Evolutionary conservation across 2,113 vertebrate species (phyloP).

Genomic region (Eupsittula cactorum): DNA sequence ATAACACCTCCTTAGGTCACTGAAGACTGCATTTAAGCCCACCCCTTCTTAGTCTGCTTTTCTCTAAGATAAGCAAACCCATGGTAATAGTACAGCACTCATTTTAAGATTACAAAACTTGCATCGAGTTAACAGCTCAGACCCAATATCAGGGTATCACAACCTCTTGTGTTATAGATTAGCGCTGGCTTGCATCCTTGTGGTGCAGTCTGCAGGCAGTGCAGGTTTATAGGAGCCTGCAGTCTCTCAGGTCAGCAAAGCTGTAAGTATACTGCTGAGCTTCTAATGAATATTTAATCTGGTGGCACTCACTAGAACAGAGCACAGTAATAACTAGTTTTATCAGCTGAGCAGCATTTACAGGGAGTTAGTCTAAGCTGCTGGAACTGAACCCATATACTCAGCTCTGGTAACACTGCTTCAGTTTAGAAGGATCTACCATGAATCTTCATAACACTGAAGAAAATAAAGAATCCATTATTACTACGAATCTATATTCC

Average conservation of each 20-base stretch:
- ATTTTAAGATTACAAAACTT: background rate
- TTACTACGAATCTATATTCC: background rate
- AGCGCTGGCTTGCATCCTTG: background rate
- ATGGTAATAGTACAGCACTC: background rate
- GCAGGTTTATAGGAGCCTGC: background rate
- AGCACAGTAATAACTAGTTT: slow-evolving; percentile 29
- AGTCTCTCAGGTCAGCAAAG: background rate
- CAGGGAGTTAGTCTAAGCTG: slow-evolving; percentile 9
- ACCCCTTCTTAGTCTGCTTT: background rate
- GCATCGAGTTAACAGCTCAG: background rate
- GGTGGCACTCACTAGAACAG: background rate
- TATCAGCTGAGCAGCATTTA: slow-evolving; percentile 39
- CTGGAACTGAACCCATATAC: slow-evolving; percentile 39
- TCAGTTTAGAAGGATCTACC: background rate
- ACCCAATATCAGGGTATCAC: background rate
- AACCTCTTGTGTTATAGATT: background rate
- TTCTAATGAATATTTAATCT: background rate
- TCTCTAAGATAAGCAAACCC: background rate
- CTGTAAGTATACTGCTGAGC: background rate
- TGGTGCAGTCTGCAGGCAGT: background rate
- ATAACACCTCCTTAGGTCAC: background rate
- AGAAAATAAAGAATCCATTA: background rate
- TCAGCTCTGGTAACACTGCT: background rate
- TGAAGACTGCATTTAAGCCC: background rate
- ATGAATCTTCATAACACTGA: background rate